Percentiles rank a stretch among this genome's conserved stretches.
phyloP scores from a whole-genome alignment of 2,888 invertebrate genomes.

The Smittia aterrima region DNA sequence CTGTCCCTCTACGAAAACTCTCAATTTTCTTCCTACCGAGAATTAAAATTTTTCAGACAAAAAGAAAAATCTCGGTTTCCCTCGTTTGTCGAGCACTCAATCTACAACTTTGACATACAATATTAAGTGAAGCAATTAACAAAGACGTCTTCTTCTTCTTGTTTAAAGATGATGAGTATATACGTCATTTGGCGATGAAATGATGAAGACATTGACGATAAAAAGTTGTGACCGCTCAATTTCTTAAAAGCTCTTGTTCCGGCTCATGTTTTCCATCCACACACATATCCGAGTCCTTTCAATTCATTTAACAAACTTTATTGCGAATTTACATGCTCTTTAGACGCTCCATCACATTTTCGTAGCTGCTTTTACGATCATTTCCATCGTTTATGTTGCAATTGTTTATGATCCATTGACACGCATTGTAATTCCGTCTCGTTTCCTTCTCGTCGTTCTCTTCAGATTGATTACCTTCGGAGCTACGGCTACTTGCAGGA shows the following conservation, averaged over 20 bases:
- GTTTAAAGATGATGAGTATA: too few species aligned
- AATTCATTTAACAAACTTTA: slow-evolving; percentile 30
- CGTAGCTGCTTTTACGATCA: neutral
- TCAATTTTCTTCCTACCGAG: too few species aligned
- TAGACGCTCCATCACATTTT: neutral
- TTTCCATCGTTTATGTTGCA: neutral
- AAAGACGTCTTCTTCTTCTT: too few species aligned
- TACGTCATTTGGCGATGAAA: too few species aligned
- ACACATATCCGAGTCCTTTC: slow-evolving; percentile 12
- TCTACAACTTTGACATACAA: too few species aligned
- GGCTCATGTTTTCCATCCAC: neutral
- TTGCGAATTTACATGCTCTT: slow-evolving; percentile 29
- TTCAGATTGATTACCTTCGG: slow-evolving; percentile 16
- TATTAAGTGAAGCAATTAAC: too few species aligned
- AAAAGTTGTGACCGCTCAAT: slow-evolving; percentile 2
- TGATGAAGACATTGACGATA: neutral
- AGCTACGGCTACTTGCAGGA: slow-evolving; percentile 5
- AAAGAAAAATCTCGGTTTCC: too few species aligned
- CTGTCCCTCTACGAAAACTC: too few species aligned
- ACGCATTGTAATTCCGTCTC: slow-evolving; percentile 10
- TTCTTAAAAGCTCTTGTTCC: slow-evolving; percentile 16
- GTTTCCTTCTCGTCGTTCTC: neutral
- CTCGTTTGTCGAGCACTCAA: too few species aligned
- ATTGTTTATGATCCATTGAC: slow-evolving; percentile 26
- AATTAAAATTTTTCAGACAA: too few species aligned